Conservation (phyloP, 2,797 vertebrate genomes). For the Sebastes trivittatus region DNA sequence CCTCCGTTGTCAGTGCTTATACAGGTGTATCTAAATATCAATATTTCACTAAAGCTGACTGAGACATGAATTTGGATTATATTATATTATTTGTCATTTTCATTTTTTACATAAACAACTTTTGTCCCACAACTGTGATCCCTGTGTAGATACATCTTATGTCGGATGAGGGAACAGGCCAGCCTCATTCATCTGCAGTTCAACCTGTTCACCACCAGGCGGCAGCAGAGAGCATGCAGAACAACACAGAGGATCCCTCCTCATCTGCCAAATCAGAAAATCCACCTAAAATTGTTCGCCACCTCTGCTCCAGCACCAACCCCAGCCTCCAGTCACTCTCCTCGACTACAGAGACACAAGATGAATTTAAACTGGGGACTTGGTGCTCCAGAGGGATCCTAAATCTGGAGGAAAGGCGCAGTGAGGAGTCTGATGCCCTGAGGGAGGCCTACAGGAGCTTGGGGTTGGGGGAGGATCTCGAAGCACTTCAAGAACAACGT, state of each 20-base stretch:
- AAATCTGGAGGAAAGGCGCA: slow-evolving; percentile 60
- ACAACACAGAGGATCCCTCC: background rate
- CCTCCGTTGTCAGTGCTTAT: background rate
- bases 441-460: slow-evolving; percentile 52
- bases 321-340: slow-evolving; percentile 13
- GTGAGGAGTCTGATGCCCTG: slow-evolving; percentile 52
- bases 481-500: slow-evolving; percentile 51
- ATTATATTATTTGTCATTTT: background rate
- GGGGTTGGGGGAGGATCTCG: slow-evolving; percentile 54
- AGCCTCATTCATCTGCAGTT: slow-evolving; percentile 27
- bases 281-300: slow-evolving; percentile 24
- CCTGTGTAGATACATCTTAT: slow-evolving; percentile 51
- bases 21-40: background rate
- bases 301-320: background rate
- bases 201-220: slow-evolving; percentile 50
- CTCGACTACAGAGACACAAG: slow-evolving; percentile 30
- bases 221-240: slow-evolving; percentile 41
- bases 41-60: background rate
- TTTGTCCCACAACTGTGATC: slow-evolving; percentile 1
- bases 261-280: slow-evolving; percentile 31
- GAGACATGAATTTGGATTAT: background rate
- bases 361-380: slow-evolving; percentile 36
- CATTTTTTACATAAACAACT: background rate
- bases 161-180: background rate
- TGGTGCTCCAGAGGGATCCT: slow-evolving; percentile 48